phyloP scores from a whole-genome alignment of 2,888 invertebrate species.

The Cremastinae sp. region DNA sequence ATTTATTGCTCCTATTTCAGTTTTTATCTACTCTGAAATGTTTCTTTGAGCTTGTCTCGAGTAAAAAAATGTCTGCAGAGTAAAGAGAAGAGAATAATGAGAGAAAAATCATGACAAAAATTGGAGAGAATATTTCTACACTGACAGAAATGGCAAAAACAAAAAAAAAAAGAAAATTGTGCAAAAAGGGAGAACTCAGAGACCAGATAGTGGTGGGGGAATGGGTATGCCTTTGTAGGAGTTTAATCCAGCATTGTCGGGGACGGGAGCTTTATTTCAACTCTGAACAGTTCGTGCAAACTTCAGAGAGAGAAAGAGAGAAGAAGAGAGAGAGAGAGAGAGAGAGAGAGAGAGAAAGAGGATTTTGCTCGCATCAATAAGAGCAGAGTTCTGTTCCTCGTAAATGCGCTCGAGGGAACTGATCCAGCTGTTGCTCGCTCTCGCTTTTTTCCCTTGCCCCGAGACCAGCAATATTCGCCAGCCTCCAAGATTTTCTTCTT shows the following conservation, averaged over 20 bases:
- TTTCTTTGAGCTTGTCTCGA: too few relatives aligned
- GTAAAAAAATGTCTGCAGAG: too few relatives aligned
- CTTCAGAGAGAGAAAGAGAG: background rate
- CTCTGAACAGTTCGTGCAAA: constrained; percentile 29
- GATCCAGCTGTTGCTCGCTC: constrained; percentile 79
- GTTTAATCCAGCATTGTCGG: constrained; percentile 76
- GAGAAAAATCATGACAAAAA: too few relatives aligned
- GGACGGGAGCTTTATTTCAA: constrained; percentile 76
- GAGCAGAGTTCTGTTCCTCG: constrained; percentile 78
- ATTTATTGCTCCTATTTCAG: too few relatives aligned
- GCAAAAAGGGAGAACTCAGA: constrained; percentile 56
- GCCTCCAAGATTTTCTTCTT: constrained; percentile 67
- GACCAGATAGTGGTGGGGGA: constrained; percentile 43
- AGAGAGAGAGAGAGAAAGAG: constrained; percentile 57
- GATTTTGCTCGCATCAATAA: constrained; percentile 74
- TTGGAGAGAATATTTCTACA: too few relatives aligned
- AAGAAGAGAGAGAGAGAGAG: constrained; percentile 28
- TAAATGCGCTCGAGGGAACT: constrained; percentile 80
- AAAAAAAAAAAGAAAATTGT: constrained; percentile 60
- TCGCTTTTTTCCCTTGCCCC: constrained; percentile 46
- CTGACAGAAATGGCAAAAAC: constrained; percentile 54
- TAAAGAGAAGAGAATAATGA: too few relatives aligned
- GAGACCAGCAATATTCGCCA: constrained; percentile 26
- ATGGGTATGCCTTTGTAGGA: constrained; percentile 74
- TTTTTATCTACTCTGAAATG: too few relatives aligned